These are phyloP conservation scores for Myotis findleyi DNA, from an alignment of 2,797 vertebrate genomes.

Conservation along the genomic window DNA sequence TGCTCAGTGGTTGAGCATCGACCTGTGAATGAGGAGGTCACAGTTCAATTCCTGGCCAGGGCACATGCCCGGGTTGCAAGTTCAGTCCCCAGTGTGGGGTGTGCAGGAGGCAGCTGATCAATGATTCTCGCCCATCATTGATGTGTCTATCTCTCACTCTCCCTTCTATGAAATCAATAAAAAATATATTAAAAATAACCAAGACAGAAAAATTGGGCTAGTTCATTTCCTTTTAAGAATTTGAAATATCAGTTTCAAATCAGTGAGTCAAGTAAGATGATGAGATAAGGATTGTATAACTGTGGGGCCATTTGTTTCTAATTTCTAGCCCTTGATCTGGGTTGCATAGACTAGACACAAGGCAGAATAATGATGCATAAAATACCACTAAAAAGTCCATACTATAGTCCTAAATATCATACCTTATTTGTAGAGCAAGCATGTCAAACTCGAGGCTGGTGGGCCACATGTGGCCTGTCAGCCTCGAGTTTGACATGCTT, in stretches of 20 bases:
- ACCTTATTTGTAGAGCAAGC: neutral
- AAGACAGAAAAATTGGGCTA: neutral
- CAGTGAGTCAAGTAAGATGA: neutral
- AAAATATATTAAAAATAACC: neutral
- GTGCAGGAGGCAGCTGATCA: too few relatives aligned
- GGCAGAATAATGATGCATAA: neutral
- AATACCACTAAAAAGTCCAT: neutral
- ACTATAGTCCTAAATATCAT: neutral
- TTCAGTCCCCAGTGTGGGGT: too few relatives aligned
- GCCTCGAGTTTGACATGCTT: too few relatives aligned
- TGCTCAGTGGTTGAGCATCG: too few relatives aligned
- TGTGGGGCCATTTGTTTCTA: neutral
- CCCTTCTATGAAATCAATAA: too few relatives aligned
- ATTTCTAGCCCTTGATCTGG: neutral
- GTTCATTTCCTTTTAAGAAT: slow-evolving; percentile 18
- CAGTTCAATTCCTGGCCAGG: too few relatives aligned
- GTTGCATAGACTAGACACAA: neutral
- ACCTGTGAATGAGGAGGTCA: too few relatives aligned
- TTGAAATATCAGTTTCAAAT: neutral
- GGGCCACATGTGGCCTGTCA: too few relatives aligned
- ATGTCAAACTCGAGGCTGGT: too few relatives aligned
- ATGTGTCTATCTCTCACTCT: too few relatives aligned
- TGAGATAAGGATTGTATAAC: neutral
- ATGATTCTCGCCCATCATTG: too few relatives aligned
- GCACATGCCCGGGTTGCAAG: too few relatives aligned